A percentile compares a stretch with the other conserved stretches of the same genome.
Evolutionary conservation across 2,888 invertebrate species (phyloP).

Genomic region (Cataglyphis altisquamis): DNA sequence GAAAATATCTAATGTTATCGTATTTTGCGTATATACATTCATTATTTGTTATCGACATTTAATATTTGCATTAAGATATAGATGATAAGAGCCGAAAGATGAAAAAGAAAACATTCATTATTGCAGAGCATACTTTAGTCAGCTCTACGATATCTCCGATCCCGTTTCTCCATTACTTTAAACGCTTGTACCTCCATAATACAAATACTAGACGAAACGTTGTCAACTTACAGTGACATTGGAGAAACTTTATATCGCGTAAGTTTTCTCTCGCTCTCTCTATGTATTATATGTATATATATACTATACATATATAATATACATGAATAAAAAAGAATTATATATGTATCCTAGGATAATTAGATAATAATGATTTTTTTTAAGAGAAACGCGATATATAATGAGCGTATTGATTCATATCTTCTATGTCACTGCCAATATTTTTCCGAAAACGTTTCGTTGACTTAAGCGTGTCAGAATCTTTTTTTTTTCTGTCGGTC

Average conservation of each 20-base stretch:
- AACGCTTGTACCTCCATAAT: conserved; percentile 53
- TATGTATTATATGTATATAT: conserved; percentile 1
- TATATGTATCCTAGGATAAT: background rate
- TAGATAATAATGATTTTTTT: background rate
- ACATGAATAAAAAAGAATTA: background rate
- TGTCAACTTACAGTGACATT: conserved; percentile 54
- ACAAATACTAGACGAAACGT: conserved; percentile 49
- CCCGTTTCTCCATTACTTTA: conserved; percentile 45
- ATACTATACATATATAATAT: conserved; percentile 13
- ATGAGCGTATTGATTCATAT: background rate
- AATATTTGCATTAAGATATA: background rate
- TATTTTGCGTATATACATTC: conserved; percentile 28
- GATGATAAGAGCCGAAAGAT: conserved; percentile 10
- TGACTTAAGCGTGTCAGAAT: conserved; percentile 34
- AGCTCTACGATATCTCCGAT: background rate
- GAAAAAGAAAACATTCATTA: background rate
- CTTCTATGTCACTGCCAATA: conserved; percentile 47
- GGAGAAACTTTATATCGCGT: conserved; percentile 25
- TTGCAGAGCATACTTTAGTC: background rate
- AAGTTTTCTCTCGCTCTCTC: background rate
- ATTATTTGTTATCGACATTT: conserved; percentile 24
- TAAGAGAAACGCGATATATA: conserved; percentile 13
- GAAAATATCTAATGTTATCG: conserved; percentile 48
- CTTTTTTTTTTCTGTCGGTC: conserved; percentile 54
- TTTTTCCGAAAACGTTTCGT: conserved; percentile 43